Evolutionary conservation across 2,797 vertebrate genomes (phyloP).

Genomic region (Heterohyrax brucei): DNA sequence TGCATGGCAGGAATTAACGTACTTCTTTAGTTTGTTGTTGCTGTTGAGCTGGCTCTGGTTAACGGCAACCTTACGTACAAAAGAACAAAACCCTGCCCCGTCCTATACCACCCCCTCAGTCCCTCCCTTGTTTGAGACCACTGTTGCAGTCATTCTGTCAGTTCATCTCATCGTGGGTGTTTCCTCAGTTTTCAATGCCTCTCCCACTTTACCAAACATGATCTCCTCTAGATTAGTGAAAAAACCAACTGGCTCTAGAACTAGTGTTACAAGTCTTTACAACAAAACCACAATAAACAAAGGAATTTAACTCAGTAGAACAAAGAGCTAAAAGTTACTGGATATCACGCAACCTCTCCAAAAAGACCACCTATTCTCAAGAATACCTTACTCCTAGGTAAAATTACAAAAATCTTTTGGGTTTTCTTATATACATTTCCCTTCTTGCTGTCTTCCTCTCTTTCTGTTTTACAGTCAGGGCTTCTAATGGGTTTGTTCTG

Average conservation of each 20-base stretch:
- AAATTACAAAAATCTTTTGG: constrained; percentile 14
- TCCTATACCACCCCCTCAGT: background rate
- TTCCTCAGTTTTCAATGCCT: background rate
- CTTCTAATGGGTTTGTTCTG: too few relatives aligned
- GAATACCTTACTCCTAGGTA: constrained; percentile 1
- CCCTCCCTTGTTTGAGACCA: background rate
- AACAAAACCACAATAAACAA: constrained; percentile 56
- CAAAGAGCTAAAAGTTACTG: background rate
- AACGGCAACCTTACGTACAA: background rate
- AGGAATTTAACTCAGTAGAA: constrained; percentile 35
- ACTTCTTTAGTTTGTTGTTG: background rate
- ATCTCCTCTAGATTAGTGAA: background rate
- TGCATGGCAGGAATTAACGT: background rate
- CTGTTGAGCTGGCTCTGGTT: background rate
- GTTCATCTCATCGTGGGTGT: background rate
- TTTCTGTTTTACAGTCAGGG: background rate
- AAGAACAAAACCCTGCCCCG: background rate
- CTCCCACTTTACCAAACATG: background rate
- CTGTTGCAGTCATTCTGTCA: background rate
- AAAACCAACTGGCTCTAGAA: background rate
- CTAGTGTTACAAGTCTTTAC: constrained; percentile 38
- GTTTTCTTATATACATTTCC: constrained; percentile 11
- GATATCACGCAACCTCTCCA: constrained; percentile 56
- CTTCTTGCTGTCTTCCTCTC: background rate
- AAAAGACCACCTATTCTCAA: constrained; percentile 1